phyloP scores from a whole-genome alignment of 2,797 vertebrate species.

The Pangasius djambal region DNA sequence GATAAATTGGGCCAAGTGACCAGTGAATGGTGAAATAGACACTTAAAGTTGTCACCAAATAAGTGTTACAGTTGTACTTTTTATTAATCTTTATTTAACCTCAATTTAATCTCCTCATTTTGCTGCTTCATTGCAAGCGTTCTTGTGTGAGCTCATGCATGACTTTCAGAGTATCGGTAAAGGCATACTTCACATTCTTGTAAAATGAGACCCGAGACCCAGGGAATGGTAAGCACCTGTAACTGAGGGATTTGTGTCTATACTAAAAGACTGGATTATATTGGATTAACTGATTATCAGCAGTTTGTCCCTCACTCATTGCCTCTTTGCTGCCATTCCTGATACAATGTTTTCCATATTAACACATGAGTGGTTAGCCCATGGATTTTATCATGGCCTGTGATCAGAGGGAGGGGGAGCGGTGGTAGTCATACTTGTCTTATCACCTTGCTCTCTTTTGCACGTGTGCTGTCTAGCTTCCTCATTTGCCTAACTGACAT shows the following conservation, averaged over 20 bases:
- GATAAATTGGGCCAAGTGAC: not conserved
- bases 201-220: constrained; percentile 45
- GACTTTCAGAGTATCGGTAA: constrained; percentile 53
- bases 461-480: constrained; percentile 36
- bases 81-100: not conserved
- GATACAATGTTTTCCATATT: constrained; percentile 13
- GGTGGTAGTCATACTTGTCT: not conserved
- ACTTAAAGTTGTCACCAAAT: not conserved
- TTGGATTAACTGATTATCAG: constrained; percentile 45
- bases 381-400: constrained; percentile 1
- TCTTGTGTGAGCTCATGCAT: constrained; percentile 52
- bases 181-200: constrained; percentile 57
- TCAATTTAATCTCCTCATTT: constrained; percentile 38
- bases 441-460: constrained; percentile 19
- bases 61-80: not conserved
- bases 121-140: constrained; percentile 34
- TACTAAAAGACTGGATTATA: constrained; percentile 40
- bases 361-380: not conserved
- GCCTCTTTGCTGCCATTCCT: constrained; percentile 20
- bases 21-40: not conserved
- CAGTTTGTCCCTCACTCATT: constrained; percentile 15
- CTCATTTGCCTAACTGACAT: constrained; percentile 30
- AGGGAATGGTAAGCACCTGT: constrained; percentile 33
- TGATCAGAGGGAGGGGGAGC: not conserved
- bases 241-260: constrained; percentile 25